Conservation (phyloP, 1,140 invertebrate species). For the Drosophila kanapiae region DNA sequence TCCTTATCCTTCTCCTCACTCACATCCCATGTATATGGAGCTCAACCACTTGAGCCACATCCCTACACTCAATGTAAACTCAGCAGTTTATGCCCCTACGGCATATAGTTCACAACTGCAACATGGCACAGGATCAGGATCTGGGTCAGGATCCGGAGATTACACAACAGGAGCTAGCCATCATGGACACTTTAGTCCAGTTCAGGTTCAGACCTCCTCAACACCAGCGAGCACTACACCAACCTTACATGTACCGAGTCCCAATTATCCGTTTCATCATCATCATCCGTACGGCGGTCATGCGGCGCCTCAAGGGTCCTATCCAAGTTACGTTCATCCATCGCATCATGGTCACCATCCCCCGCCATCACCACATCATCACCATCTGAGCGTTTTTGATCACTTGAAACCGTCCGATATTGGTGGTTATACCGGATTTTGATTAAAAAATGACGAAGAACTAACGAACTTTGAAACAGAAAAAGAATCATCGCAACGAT, state of each 20-base stretch:
- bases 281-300: constrained; percentile 56
- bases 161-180: constrained; percentile 13
- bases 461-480: constrained; percentile 3
- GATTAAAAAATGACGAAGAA: constrained; percentile 32
- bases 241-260: constrained; percentile 76
- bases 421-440: constrained; percentile 75
- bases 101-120: constrained; percentile 55
- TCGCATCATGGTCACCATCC: constrained; percentile 64
- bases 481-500: constrained; percentile 16
- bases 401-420: constrained; percentile 82
- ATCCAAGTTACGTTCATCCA: constrained; percentile 52
- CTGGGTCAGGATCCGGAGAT: constrained; percentile 14
- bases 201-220: constrained; percentile 37
- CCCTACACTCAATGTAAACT: constrained; percentile 57
- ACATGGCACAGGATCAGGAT: constrained; percentile 28
- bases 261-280: constrained; percentile 74
- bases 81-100: constrained; percentile 61
- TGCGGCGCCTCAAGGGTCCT: constrained; percentile 53
- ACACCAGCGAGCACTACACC: constrained; percentile 55
- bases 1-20: constrained; percentile 46
- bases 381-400: constrained; percentile 80
- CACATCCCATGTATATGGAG: constrained; percentile 79
- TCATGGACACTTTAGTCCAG: constrained; percentile 28
- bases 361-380: constrained; percentile 34
- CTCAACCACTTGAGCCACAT: constrained; percentile 71